phyloP scores from a whole-genome alignment of 2,797 vertebrate genomes.

The Hypotaenidia philippensis region DNA sequence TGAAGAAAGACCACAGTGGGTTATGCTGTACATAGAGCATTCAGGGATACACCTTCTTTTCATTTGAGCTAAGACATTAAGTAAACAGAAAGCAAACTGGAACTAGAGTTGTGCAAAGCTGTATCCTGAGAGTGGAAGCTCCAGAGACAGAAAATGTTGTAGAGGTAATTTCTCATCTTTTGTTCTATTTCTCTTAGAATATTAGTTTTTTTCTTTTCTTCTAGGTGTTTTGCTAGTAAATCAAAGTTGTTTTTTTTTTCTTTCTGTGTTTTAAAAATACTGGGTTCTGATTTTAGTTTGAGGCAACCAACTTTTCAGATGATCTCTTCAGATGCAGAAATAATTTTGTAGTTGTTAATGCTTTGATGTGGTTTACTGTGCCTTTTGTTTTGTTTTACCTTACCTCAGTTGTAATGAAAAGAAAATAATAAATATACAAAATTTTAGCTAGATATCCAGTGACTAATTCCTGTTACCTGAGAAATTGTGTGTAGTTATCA shows the following conservation, averaged over 20 bases:
- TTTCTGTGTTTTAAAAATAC: background rate
- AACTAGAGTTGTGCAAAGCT: background rate
- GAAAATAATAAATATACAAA: background rate
- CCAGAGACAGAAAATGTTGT: background rate
- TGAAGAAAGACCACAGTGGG: background rate
- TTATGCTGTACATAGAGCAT: accelerated
- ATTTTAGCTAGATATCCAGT: background rate
- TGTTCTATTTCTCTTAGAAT: background rate
- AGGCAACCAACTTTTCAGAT: background rate
- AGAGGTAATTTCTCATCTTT: conserved; percentile 30
- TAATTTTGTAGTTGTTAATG: background rate
- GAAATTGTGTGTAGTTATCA: background rate
- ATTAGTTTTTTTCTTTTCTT: background rate
- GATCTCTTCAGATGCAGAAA: background rate
- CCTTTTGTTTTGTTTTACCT: background rate
- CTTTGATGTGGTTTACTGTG: background rate
- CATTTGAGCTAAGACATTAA: background rate
- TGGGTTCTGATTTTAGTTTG: background rate
- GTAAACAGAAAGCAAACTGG: conserved; percentile 27
- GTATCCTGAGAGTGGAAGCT: background rate
- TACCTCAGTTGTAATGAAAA: background rate
- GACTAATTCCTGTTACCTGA: background rate
- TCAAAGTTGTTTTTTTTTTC: background rate
- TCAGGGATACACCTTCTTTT: conserved; percentile 46
- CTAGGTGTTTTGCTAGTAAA: background rate